Conservation (phyloP, 64 coral and sea anemone species). For the Porites australiensis region DNA sequence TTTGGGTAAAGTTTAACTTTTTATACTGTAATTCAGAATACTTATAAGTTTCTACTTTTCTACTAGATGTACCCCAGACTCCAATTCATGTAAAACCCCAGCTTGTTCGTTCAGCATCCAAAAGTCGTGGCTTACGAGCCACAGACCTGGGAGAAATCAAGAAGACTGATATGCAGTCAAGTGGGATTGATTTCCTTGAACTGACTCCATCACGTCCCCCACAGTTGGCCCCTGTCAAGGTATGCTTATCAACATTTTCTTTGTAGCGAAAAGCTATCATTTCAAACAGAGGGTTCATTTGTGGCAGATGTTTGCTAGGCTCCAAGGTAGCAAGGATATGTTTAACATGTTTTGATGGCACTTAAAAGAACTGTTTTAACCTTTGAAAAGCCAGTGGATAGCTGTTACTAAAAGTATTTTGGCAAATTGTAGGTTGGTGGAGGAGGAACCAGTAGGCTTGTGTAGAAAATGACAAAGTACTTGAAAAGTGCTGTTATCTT, state of each 20-base stretch:
- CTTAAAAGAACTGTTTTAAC: too few relatives aligned
- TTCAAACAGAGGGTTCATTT: too few relatives aligned
- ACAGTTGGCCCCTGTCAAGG: slow-evolving; percentile 85
- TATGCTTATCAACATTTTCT: not conserved
- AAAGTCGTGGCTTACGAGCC: slow-evolving; percentile 67
- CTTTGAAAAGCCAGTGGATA: too few relatives aligned
- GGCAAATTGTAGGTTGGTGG: too few relatives aligned
- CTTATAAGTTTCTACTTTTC: not conserved
- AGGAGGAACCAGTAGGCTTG: too few relatives aligned
- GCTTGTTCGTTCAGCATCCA: slow-evolving; percentile 85
- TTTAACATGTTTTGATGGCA: too few relatives aligned
- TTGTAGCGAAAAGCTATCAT: not conserved
- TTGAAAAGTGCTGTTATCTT: too few relatives aligned
- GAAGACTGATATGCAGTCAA: not conserved
- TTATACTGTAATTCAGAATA: not conserved
- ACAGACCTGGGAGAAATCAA: slow-evolving; percentile 64
- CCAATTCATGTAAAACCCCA: slow-evolving; percentile 92
- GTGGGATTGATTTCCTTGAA: slow-evolving; percentile 80
- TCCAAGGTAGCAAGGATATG: too few relatives aligned
- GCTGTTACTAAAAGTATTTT: too few relatives aligned
- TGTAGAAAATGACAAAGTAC: too few relatives aligned
- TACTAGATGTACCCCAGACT: slow-evolving; percentile 58
- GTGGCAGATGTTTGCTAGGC: too few relatives aligned
- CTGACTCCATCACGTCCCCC: slow-evolving; percentile 56
- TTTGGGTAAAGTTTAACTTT: too few relatives aligned